phyloP scores from a whole-genome alignment of 2,797 vertebrate genomes.

The Trichosurus vulpecula region DNA sequence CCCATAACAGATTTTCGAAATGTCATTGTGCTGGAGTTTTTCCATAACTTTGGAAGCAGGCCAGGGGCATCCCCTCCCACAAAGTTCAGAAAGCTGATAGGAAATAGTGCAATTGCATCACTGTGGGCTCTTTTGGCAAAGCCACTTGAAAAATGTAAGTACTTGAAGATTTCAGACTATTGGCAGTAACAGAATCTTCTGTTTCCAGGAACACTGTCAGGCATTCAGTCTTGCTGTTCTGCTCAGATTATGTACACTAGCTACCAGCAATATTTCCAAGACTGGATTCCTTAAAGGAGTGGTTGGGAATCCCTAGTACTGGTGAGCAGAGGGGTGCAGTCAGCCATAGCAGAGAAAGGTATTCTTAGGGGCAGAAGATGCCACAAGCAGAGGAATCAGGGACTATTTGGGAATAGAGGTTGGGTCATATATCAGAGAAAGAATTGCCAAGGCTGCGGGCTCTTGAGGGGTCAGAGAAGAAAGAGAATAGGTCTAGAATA shows the following conservation, averaged over 20 bases:
- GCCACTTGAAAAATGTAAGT: constrained; percentile 50
- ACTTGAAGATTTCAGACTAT: constrained; percentile 58
- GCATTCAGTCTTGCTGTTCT: constrained; percentile 9
- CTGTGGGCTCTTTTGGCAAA: constrained; percentile 67
- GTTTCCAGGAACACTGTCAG: constrained; percentile 56
- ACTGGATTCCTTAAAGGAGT: neutral
- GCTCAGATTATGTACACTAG: constrained; percentile 2
- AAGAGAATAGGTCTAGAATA: neutral
- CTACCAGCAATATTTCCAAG: constrained; percentile 22
- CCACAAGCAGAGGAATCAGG: neutral
- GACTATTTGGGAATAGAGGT: neutral
- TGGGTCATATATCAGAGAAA: neutral
- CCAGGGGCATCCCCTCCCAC: constrained; percentile 61
- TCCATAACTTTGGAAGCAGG: constrained; percentile 25
- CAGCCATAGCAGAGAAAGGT: neutral
- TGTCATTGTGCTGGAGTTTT: constrained; percentile 33
- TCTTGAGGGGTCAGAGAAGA: neutral
- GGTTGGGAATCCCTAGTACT: neutral
- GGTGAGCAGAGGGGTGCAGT: neutral
- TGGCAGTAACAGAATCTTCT: constrained; percentile 54
- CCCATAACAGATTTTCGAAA: neutral
- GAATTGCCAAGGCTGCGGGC: neutral
- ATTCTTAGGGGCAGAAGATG: neutral
- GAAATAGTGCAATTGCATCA: constrained; percentile 49
- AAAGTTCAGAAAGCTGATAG: constrained; percentile 49